These are phyloP conservation scores for Eulemur rubriventer DNA, from an alignment of 2,797 vertebrate genomes.

Conservation along the genomic window DNA sequence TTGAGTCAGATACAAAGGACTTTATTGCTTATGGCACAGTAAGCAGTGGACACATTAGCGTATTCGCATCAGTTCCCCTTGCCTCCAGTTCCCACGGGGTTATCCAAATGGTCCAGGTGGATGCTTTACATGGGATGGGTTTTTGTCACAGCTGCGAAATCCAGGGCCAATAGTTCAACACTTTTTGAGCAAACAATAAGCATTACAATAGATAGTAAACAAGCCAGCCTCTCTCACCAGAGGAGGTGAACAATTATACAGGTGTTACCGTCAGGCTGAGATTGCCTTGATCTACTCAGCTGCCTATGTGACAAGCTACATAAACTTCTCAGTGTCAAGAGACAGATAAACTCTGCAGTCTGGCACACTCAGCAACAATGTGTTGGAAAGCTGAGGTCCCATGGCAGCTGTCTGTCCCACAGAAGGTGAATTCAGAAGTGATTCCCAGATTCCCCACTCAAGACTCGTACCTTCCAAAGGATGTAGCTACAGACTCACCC, in stretches of 20 bases:
- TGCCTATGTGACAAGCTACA: not conserved
- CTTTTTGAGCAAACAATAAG: not conserved
- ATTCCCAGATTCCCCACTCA: not conserved
- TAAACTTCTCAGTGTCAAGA: not conserved
- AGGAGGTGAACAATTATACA: no score
- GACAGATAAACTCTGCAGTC: not conserved
- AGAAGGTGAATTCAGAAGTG: not conserved
- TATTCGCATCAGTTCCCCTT: not conserved
- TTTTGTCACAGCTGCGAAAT: not conserved
- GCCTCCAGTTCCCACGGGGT: not conserved
- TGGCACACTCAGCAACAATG: not conserved
- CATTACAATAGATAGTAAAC: not conserved
- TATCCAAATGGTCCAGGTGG: no score
- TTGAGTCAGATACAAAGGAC: not conserved
- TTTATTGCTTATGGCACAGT: not conserved
- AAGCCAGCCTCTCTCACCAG: accelerated
- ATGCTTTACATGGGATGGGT: not conserved
- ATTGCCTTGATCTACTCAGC: not conserved
- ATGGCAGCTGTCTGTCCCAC: not conserved
- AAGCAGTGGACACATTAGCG: not conserved
- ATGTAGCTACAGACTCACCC: not conserved
- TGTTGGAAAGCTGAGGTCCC: no score
- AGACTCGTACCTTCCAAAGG: not conserved
- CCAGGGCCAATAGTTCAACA: not conserved
- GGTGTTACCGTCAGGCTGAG: no score